Evolutionary conservation across 2,888 invertebrate genomes (phyloP), one percentile per base, ranked within the genome.

Genomic region (Villa cingulata): DNA sequence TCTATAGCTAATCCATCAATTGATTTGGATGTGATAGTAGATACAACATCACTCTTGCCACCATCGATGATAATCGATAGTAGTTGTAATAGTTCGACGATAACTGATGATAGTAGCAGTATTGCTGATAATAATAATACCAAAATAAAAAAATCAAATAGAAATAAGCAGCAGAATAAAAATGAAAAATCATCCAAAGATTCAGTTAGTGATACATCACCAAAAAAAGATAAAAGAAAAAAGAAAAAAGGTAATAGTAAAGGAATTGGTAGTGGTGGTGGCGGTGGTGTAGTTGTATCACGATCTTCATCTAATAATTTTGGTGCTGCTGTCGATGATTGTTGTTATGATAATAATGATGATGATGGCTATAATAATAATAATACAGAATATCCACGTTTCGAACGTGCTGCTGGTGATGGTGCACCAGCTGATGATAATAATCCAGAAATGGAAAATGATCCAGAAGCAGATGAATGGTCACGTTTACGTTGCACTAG

Each of bases 401-500:
- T 16, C 7, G 36, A 36, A 36, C 49, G 57, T 20, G 50, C 56
- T 6, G 54, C 57, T 27, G 53, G 54, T 17, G 57, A 58, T 43
- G 57, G 57, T 15, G 57, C 64, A 27, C 57, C 72, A 37, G 74
- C 74, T 54, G 74, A 74, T 54, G 65, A 66, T 46, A n/a, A n/a
- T n/a, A 67, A 70, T 55, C 78, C 78, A 34, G 63, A 71, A 45
- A 68, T 72, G 54, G 81, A 81, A 62, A 81, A 84, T 57, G 86
- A 86, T 64, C 81, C 80, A 37, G 87, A 87, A 66, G 75, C 81
- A 14, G 84, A 80, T 49, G 88, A 89, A 66, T 76, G 90, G 58
- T 81, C 90, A 14, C 81, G 83, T 63, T 74, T 92, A 52, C 75
- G 92, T 56, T 94, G 92, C 70, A 81, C 89, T 38, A 90, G 89